A percentile compares a stretch with the other conserved stretches of the same genome.
These are phyloP conservation scores for Crambe crambe DNA, from an alignment of 37 sponge, comb jelly and placozoan species.

Conservation along the genomic window DNA sequence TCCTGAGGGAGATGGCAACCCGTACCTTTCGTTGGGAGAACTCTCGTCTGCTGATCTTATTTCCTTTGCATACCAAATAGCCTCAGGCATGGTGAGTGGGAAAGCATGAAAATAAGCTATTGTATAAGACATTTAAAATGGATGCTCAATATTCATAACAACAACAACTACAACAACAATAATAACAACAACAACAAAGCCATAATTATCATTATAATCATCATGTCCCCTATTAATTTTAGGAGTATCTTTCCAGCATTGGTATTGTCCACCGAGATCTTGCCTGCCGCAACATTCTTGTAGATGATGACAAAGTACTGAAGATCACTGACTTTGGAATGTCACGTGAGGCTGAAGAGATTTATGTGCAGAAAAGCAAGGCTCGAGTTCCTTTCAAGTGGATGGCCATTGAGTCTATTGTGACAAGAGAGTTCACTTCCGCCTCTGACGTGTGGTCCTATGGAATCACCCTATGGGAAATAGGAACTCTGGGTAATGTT, in stretches of 20 bases:
- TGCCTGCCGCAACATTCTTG: conserved; percentile 78
- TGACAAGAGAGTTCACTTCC: conserved; percentile 65
- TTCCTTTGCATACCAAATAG: conserved; percentile 82
- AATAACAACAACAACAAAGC: not conserved
- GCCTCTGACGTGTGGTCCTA: conserved; percentile 83
- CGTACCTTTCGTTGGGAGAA: conserved; percentile 54
- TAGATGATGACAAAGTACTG: conserved; percentile 64
- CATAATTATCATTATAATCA: not conserved
- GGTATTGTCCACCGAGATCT: conserved; percentile 78
- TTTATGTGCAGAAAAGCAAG: conserved; percentile 71
- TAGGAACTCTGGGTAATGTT: conserved; percentile 75
- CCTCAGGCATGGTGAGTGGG: conserved; percentile 81
- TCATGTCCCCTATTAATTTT: not conserved
- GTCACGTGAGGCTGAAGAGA: conserved; percentile 65
- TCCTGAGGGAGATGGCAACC: not conserved
- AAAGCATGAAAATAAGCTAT: not conserved
- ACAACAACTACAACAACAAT: not conserved
- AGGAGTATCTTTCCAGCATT: conserved; percentile 75
- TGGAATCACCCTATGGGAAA: conserved; percentile 78
- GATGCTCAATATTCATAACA: not conserved
- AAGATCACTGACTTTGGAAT: conserved; percentile 87
- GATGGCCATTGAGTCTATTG: conserved; percentile 86
- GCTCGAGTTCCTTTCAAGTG: conserved; percentile 77
- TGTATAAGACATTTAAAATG: too few relatives aligned
- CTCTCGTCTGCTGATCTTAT: conserved; percentile 51